These are phyloP conservation scores for Drosophila malerkotliana DNA, from an alignment of 1,140 invertebrate species.

Conservation along the genomic window DNA sequence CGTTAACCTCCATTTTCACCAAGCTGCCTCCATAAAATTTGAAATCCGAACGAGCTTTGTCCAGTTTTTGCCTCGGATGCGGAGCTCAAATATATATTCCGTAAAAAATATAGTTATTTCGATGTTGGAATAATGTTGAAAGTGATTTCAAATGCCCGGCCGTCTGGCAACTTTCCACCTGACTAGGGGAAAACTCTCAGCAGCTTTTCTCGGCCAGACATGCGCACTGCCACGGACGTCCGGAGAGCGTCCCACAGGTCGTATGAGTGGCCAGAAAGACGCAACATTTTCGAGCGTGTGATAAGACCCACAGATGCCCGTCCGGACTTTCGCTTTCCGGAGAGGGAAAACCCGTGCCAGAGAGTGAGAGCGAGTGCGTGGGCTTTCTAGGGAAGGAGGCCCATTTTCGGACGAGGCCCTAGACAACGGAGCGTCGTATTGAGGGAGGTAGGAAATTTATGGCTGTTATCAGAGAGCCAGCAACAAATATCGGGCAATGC, in stretches of 20 bases:
- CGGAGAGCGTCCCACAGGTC: constrained; percentile 63
- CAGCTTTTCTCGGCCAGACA: constrained; percentile 51
- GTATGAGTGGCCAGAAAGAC: constrained; percentile 63
- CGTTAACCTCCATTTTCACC: constrained; percentile 30
- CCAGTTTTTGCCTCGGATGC: background rate
- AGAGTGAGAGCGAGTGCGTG: constrained; percentile 17
- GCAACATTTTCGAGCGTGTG: constrained; percentile 76
- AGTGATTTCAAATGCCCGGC: constrained; percentile 13
- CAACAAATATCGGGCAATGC: constrained; percentile 52
- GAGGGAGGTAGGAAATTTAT: constrained; percentile 82
- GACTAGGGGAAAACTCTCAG: constrained; percentile 54
- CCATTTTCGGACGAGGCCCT: constrained; percentile 43
- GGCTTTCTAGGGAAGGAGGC: constrained; percentile 39
- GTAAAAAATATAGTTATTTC: background rate
- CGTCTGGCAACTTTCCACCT: constrained; percentile 54
- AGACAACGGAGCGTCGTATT: constrained; percentile 70
- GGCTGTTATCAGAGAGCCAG: constrained; percentile 67
- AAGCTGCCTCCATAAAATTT: background rate
- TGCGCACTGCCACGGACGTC: constrained; percentile 44
- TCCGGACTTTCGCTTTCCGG: constrained; percentile 66
- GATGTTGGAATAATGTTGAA: background rate
- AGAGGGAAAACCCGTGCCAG: background rate
- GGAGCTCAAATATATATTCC: background rate
- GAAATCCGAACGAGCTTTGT: background rate
- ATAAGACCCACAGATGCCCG: constrained; percentile 54